Percentiles rank a stretch among this genome's conserved stretches.
phyloP scores from a whole-genome alignment of 2,888 invertebrate species.

The Chromoteleia sp. region DNA sequence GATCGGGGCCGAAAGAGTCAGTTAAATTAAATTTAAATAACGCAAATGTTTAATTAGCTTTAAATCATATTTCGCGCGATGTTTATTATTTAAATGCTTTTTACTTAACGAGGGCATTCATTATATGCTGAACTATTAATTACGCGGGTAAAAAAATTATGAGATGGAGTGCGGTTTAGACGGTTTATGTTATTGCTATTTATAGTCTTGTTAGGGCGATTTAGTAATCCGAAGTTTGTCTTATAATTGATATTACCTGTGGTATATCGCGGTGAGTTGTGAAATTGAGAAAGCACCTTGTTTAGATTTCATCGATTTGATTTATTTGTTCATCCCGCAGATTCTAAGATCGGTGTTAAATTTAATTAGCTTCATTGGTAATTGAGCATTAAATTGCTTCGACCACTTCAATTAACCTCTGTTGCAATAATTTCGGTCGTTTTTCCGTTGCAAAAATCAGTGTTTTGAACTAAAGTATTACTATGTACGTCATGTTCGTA shows the following conservation, averaged over 20 bases:
- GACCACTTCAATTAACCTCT: slow-evolving; percentile 50
- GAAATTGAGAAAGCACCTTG: slow-evolving; percentile 61
- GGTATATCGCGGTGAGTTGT: slow-evolving; percentile 40
- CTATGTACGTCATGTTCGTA: too few species aligned
- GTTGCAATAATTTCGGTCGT: slow-evolving; percentile 29
- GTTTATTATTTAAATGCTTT: slow-evolving; percentile 36
- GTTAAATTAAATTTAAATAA: slow-evolving; percentile 42
- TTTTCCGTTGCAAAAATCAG: neutral
- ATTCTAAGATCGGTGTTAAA: slow-evolving; percentile 37
- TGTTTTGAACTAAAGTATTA: neutral
- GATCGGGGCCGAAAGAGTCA: slow-evolving; percentile 19
- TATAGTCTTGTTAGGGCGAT: slow-evolving; percentile 57
- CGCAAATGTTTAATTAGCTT: slow-evolving; percentile 32
- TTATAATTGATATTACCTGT: slow-evolving; percentile 57
- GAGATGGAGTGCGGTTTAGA: slow-evolving; percentile 32
- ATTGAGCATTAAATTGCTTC: slow-evolving; percentile 46
- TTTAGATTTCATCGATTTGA: slow-evolving; percentile 43
- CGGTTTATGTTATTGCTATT: slow-evolving; percentile 43
- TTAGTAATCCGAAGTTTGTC: slow-evolving; percentile 51
- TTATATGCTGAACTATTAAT: slow-evolving; percentile 55
- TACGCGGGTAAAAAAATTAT: slow-evolving; percentile 36
- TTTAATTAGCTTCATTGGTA: slow-evolving; percentile 45
- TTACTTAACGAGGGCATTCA: slow-evolving; percentile 49
- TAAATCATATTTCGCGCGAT: slow-evolving; percentile 30
- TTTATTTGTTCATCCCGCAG: slow-evolving; percentile 51